Conservation (phyloP, 2,888 invertebrate species). For the Drosophila prostipennis region DNA sequence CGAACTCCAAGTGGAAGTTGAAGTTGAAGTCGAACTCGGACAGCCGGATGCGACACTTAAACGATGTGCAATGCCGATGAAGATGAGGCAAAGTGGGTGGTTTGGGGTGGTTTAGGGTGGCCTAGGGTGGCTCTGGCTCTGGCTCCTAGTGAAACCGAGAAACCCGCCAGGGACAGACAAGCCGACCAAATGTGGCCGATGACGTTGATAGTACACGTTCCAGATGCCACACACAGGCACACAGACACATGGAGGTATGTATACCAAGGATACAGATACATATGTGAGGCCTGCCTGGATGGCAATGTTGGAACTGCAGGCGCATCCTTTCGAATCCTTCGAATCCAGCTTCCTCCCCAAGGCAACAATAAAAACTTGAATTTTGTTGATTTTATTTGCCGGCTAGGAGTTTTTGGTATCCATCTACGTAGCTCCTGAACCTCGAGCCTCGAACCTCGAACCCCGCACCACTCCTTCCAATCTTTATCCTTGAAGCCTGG, state of each 20-base stretch:
- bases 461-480: not conserved
- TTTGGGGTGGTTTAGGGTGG: not conserved
- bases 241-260: constrained; percentile 19
- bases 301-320: constrained; percentile 19
- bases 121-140: not conserved
- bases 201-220: constrained; percentile 71
- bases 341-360: constrained; percentile 32
- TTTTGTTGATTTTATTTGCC: constrained; percentile 75
- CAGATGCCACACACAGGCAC: constrained; percentile 41
- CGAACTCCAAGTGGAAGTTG: constrained; percentile 24
- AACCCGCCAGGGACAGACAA: constrained; percentile 36
- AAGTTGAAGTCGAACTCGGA: constrained; percentile 42
- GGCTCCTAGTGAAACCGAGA: constrained; percentile 25
- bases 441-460: not conserved
- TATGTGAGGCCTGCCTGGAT: constrained; percentile 17
- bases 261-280: constrained; percentile 23
- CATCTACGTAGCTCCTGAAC: constrained; percentile 6
- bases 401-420: constrained; percentile 41
- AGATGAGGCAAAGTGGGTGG: constrained; percentile 29
- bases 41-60: constrained; percentile 74
- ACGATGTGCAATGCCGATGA: constrained; percentile 61
- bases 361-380: constrained; percentile 76
- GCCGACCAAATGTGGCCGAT: constrained; percentile 62
- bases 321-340: constrained; percentile 17
- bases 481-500: constrained; percentile 4